A percentile compares a stretch with the other conserved stretches of the same genome.
Evolutionary conservation across 1,140 invertebrate species (phyloP).

Genomic region (Pachypsylla venusta): DNA sequence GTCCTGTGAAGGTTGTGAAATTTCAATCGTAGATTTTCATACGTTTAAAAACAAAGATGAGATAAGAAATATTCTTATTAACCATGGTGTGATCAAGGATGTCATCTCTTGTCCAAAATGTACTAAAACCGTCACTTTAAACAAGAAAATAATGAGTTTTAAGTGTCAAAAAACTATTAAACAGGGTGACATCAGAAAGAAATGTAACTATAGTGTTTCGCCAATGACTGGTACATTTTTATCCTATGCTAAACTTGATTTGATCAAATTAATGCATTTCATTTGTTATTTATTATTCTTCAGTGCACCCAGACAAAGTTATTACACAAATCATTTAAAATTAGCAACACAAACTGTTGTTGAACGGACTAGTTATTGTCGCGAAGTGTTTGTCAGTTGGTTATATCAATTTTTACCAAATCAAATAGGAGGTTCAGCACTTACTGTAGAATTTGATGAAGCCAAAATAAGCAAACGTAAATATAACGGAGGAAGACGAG

Average conservation of each 20-base stretch:
- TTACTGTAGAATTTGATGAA: conserved; percentile 25
- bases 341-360: conserved; percentile 8
- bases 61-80: not conserved
- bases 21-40: not conserved
- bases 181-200: not conserved
- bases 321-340: conserved; percentile 3
- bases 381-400: conserved; percentile 9
- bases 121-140: not conserved
- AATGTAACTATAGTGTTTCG: conserved; percentile 3
- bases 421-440: conserved; percentile 16
- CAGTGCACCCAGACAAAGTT: not conserved
- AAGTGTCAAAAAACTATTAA: conserved; percentile 1
- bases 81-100: not conserved
- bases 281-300: not conserved
- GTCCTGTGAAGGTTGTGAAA: conserved; percentile 1
- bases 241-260: conserved; percentile 1
- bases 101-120: not conserved
- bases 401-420: not conserved
- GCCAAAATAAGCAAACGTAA: conserved; percentile 26
- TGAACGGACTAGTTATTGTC: conserved; percentile 6
- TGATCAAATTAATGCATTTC: conserved; percentile 1
- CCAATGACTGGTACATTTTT: conserved; percentile 1
- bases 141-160: conserved; percentile 6
- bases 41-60: not conserved
- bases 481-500: conserved; percentile 24